Percentiles rank a stretch among this genome's conserved stretches.
Conservation (phyloP, 2,113 vertebrate species). For the Alectura lathami region DNA sequence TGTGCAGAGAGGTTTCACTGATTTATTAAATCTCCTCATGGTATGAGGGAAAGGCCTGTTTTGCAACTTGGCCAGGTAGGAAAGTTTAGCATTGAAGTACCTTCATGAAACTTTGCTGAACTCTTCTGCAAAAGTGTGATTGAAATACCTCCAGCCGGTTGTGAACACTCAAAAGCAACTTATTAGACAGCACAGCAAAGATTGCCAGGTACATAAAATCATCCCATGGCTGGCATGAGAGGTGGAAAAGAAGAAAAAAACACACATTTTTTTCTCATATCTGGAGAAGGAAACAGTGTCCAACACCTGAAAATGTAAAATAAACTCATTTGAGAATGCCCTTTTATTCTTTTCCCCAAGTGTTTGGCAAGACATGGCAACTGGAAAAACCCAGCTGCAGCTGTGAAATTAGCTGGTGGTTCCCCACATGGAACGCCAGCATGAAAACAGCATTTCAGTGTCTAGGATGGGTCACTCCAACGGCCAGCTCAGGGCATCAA, state of each 20-base stretch:
- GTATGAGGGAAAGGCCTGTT: not conserved
- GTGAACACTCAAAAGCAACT: not conserved
- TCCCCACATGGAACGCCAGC: not conserved
- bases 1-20: slow-evolving; percentile 53
- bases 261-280: not conserved
- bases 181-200: not conserved
- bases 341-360: not conserved
- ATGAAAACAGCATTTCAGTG: not conserved
- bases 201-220: not conserved
- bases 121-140: not conserved
- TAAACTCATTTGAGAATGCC: not conserved
- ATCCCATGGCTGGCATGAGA: not conserved
- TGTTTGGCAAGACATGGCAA: not conserved
- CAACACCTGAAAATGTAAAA: slow-evolving; percentile 2
- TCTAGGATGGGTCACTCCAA: not conserved
- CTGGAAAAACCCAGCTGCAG: not conserved
- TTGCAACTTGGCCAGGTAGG: not conserved
- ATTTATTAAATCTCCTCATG: slow-evolving; percentile 39
- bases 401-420: not conserved
- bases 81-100: not conserved
- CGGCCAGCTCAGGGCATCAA: not conserved
- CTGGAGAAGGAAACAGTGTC: not conserved
- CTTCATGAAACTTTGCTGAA: slow-evolving; percentile 2
- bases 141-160: slow-evolving; percentile 26
- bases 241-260: not conserved